A percentile compares a stretch with the other conserved stretches of the same genome.
Evolutionary conservation across 2,888 invertebrate species (phyloP).

Genomic region (Apoderus coryli): DNA sequence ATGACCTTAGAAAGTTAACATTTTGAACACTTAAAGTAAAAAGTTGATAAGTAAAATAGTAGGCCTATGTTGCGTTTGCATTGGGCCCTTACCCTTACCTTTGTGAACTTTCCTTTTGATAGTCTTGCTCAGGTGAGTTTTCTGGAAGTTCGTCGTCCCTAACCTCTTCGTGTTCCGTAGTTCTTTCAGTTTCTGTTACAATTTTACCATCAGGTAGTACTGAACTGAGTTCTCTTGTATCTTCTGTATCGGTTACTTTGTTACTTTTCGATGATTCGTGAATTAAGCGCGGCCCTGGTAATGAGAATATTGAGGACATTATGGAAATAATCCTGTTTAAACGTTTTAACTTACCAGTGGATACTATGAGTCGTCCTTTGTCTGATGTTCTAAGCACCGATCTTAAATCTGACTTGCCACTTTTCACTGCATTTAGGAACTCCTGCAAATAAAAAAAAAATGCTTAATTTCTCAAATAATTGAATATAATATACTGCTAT

Average conservation of each 20-base stretch:
- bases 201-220: slow-evolving; percentile 70
- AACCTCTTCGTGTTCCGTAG: slow-evolving; percentile 71
- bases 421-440: slow-evolving; percentile 55
- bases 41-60: no score
- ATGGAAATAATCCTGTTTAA: no score
- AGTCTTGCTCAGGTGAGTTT: slow-evolving; percentile 36
- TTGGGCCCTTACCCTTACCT: slow-evolving; percentile 26
- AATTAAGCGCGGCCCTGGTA: slow-evolving; percentile 44
- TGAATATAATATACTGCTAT: no score
- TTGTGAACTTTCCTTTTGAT: slow-evolving; percentile 35
- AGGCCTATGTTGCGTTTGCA: neutral
- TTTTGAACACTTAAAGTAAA: no score
- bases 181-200: slow-evolving; percentile 71
- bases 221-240: slow-evolving; percentile 61
- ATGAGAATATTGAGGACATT: no score
- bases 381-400: slow-evolving; percentile 46
- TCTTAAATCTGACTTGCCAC: slow-evolving; percentile 52
- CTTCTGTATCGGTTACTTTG: slow-evolving; percentile 77
- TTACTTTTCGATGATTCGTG: slow-evolving; percentile 62
- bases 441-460: slow-evolving; percentile 42
- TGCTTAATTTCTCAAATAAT: no score
- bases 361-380: slow-evolving; percentile 46
- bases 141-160: slow-evolving; percentile 66
- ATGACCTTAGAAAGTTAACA: slow-evolving; percentile 22
- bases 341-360: slow-evolving; percentile 34